Conservation (phyloP, 2,888 invertebrate species). For the Chrysolina americana region DNA sequence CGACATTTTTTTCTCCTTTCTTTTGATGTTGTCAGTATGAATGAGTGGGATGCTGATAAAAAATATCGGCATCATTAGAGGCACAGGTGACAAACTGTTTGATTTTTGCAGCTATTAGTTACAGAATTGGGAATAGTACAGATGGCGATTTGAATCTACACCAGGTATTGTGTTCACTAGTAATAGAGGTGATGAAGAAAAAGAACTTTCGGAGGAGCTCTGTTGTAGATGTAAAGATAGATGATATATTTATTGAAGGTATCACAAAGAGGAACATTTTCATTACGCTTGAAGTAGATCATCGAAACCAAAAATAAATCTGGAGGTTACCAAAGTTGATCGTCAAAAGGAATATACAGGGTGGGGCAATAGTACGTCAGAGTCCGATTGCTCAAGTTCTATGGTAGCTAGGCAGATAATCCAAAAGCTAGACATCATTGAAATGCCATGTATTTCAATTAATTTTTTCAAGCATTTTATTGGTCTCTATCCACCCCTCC, state of each 20-base stretch:
- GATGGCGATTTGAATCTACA: not conserved
- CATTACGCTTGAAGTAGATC: not conserved
- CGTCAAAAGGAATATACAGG: not conserved
- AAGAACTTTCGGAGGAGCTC: not conserved
- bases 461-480: too few species aligned
- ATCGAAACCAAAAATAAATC: not conserved
- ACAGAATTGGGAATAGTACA: not conserved
- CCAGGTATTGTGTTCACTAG: not conserved
- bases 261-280: not conserved
- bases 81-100: conserved; percentile 1
- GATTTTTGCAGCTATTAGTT: not conserved
- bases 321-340: not conserved
- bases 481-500: too few species aligned
- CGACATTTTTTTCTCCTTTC: conserved; percentile 44
- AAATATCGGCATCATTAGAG: conserved; percentile 24
- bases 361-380: too few species aligned
- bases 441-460: too few species aligned
- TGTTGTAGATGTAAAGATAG: not conserved
- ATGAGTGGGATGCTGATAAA: conserved; percentile 32
- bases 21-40: conserved; percentile 42
- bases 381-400: too few species aligned
- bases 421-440: too few species aligned
- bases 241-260: not conserved
- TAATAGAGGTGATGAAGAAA: not conserved
- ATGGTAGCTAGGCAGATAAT: too few species aligned